Conservation (phyloP, 1,140 invertebrate species). For the Drosophila obscura region DNA sequence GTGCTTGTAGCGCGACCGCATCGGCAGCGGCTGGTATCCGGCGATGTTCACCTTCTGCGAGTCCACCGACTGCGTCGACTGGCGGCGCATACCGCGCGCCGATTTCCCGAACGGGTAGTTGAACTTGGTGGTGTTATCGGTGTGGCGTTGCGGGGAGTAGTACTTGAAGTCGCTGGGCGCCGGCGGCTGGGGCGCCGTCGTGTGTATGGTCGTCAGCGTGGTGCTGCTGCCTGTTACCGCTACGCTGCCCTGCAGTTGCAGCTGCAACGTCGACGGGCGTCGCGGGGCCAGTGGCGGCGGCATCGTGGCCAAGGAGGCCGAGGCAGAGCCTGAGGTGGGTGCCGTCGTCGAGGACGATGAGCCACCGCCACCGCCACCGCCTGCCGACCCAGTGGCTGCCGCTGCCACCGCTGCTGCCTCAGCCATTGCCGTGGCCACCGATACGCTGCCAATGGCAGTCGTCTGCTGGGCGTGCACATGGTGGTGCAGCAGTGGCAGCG, state of each 20-base stretch:
- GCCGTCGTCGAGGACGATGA: conserved; percentile 65
- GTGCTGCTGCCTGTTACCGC: conserved; percentile 65
- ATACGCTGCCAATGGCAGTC: conserved; percentile 65
- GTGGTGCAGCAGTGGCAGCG: conserved; percentile 76
- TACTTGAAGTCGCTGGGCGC: conserved; percentile 81
- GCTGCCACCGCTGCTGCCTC: conserved; percentile 28
- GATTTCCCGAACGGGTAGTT: conserved; percentile 80
- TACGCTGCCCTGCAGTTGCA: conserved; percentile 69
- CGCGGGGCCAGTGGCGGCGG: conserved; percentile 64
- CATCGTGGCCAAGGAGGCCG: conserved; percentile 58
- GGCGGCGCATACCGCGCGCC: conserved; percentile 75
- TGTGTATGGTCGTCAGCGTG: conserved; percentile 73
- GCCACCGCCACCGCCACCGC: conserved; percentile 29
- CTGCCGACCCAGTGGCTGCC: conserved; percentile 10
- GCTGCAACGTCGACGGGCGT: conserved; percentile 73
- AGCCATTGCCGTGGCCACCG: conserved; percentile 44
- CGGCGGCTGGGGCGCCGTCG: conserved; percentile 67
- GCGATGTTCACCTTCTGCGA: conserved; percentile 79
- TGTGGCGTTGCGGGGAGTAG: conserved; percentile 79
- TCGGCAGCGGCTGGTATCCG: conserved; percentile 76
- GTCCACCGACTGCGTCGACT: conserved; percentile 80
- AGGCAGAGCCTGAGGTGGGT: conserved; percentile 59
- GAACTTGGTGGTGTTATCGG: conserved; percentile 60
- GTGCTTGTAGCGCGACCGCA: conserved; percentile 76
- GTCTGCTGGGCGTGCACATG: conserved; percentile 71